Evolutionary conservation across 23 tunicate species (phyloP), one percentile per base, ranked within the genome.

Genomic region (Clavelina lepadiformis): DNA sequence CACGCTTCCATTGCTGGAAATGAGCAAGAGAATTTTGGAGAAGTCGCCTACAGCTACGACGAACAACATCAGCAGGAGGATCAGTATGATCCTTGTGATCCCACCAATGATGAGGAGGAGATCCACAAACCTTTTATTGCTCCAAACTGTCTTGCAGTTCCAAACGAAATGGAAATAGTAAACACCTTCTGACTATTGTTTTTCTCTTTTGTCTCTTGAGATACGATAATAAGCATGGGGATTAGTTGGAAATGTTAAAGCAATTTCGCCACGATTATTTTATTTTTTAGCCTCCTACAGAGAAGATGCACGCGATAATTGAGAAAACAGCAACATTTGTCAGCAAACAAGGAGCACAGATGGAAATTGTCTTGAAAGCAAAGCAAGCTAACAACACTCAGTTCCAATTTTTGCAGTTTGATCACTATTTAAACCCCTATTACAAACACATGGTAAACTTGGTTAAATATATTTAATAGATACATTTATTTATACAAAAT

Each of bases 351-450:
- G 92, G 92, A 28, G 72, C 71, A 0, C 98, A 93, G 71, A 93
- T 93, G 98, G 98, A 93, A 64, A 93, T 93, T 31, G 85, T 93
- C 30, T 44, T 93, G 74, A 93, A 93, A 68, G 88, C 98, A 28
- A 93, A 93, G 52, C 98, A 93, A 66, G 72, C 98, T 1, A 73
- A 78, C 51, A 84, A 84, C 44, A 45, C 82, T 18, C 93, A 93
- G 35, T 93, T 93, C 74, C 93, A 64, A 29, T 93, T 93, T 60
- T 68, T 93, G 34, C 71, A 85, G 28, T 93, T 72, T 62, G 94
- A 76, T 32, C 94, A 93, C 56, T 79, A 79, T 33, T 56, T 93
- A 36, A 93, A 93, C 50, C 93, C 93, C 27, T 93, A 93, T 67
- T 93, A 93, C 74, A 93, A 79, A 51, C 82, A 84, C 33, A 73